Evolutionary conservation across 2,113 vertebrate species (phyloP).

Genomic region (Phylloscopus whistleri): DNA sequence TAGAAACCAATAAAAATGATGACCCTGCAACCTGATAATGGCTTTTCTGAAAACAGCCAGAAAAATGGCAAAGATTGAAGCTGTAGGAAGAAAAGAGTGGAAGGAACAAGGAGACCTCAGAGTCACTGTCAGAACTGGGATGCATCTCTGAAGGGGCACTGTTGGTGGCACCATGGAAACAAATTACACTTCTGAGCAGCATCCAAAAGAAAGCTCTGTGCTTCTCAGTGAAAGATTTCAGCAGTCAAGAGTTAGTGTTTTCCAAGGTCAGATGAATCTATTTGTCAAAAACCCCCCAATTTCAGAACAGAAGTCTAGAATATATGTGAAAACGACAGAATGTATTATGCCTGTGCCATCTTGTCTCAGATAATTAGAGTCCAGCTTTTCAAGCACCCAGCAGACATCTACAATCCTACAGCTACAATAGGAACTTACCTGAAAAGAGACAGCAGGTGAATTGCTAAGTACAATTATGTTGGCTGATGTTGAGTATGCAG

Average conservation of each 20-base stretch:
- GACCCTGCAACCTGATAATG: neutral
- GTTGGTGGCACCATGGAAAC: neutral
- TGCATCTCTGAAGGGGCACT: neutral
- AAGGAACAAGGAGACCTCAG: neutral
- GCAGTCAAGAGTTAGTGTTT: neutral
- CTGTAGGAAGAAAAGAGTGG: neutral
- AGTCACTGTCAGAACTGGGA: neutral
- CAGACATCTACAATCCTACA: neutral
- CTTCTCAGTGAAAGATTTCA: neutral
- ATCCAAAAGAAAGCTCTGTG: neutral
- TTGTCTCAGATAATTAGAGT: neutral
- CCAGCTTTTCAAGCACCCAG: neutral
- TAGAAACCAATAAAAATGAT: neutral
- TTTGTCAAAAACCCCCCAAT: neutral
- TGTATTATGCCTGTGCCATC: neutral
- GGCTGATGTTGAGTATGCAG: neutral
- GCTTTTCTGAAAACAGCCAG: neutral
- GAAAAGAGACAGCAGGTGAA: neutral
- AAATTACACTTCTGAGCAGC: neutral
- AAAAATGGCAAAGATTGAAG: neutral
- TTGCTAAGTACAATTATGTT: neutral
- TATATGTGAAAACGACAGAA: neutral
- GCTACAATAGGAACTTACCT: neutral
- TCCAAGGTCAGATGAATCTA: neutral
- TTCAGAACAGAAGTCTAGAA: neutral